Evolutionary conservation across 2,113 vertebrate genomes (phyloP).

Genomic region (Solenodon paradoxus): DNA sequence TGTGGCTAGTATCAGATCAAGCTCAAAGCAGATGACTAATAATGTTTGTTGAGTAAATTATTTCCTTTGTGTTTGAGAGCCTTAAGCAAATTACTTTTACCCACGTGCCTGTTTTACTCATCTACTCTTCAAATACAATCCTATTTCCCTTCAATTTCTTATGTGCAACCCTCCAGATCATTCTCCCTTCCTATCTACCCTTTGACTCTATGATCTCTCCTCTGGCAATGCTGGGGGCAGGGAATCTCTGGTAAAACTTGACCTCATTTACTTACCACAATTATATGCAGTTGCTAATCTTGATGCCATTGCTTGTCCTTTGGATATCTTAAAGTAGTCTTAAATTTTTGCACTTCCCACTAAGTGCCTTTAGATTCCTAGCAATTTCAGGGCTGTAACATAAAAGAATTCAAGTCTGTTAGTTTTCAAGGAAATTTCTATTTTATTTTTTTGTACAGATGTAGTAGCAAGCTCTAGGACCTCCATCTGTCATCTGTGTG

Average conservation of each 20-base stretch:
- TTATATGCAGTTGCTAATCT: conserved; percentile 23
- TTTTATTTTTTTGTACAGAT: not conserved
- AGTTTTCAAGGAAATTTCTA: conserved; percentile 39
- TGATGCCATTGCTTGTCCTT: conserved; percentile 55
- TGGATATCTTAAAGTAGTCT: conserved; percentile 14
- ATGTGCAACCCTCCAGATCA: no score
- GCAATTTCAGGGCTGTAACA: conserved; percentile 55
- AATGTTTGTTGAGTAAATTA: not conserved
- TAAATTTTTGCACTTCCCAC: not conserved
- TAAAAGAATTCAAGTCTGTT: conserved; percentile 42
- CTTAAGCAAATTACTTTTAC: no score
- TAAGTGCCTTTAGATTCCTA: conserved; percentile 25
- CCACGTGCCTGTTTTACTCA: not conserved
- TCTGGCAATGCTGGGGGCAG: not conserved
- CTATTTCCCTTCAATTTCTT: not conserved
- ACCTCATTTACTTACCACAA: not conserved
- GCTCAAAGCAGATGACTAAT: not conserved
- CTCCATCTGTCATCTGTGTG: not conserved
- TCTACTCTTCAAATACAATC: not conserved
- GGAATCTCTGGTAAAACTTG: not conserved
- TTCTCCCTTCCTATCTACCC: not conserved
- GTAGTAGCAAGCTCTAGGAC: not conserved
- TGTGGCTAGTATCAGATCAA: not conserved
- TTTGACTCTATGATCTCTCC: not conserved
- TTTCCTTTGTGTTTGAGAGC: not conserved